phyloP scores from a whole-genome alignment of 2,888 invertebrate genomes.

The Eulithis testata region DNA sequence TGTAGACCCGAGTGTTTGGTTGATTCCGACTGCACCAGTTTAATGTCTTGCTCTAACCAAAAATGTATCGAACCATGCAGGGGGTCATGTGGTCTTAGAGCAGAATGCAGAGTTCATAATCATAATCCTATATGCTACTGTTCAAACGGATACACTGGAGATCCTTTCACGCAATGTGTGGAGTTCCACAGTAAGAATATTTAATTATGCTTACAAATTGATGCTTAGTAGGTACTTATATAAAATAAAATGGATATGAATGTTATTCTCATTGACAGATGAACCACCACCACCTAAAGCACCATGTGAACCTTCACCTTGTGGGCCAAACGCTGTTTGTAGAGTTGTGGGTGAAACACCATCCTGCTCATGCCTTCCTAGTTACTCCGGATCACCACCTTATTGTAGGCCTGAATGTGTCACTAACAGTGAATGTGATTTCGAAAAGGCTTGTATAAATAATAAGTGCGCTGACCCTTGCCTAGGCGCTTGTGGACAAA shows the following conservation, averaged over 20 bases:
- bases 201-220: background rate
- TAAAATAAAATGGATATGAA: background rate
- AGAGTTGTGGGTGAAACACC: constrained; percentile 81
- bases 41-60: constrained; percentile 90
- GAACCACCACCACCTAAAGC: constrained; percentile 62
- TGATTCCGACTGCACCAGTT: constrained; percentile 90
- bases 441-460: constrained; percentile 90
- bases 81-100: constrained; percentile 91
- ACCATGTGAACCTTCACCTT: constrained; percentile 90
- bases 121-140: constrained; percentile 95
- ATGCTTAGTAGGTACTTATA: background rate
- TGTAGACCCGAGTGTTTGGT: constrained; percentile 94
- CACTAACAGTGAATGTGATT: constrained; percentile 91
- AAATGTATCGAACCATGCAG: constrained; percentile 93
- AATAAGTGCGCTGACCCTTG: constrained; percentile 93
- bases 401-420: constrained; percentile 93
- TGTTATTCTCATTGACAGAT: constrained; percentile 46
- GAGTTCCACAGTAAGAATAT: constrained; percentile 58
- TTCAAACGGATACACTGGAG: constrained; percentile 88
- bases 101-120: constrained; percentile 91
- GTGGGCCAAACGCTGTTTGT: constrained; percentile 92
- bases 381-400: constrained; percentile 89
- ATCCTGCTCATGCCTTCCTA: constrained; percentile 89
- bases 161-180: constrained; percentile 90
- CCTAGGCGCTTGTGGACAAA: constrained; percentile 90